Base-by-base conservation (phyloP, 1,140 invertebrate genomes). In the Zaprionus gabonicus region DNA sequence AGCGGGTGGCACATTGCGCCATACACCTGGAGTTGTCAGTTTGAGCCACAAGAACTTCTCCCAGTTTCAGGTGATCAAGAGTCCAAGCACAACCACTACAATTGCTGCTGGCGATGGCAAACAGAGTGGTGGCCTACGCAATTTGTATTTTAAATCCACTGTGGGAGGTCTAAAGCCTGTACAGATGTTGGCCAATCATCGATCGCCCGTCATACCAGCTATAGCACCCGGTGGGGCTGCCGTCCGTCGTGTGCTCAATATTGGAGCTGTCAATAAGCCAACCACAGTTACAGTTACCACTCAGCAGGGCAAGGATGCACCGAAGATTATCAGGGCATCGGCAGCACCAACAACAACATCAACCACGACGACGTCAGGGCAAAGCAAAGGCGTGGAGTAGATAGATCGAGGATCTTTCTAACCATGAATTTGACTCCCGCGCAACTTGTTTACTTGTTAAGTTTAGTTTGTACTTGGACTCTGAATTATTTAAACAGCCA, bases 41-140 rank as follows among this genome's bases (percentile, higher is more conserved):
- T 10, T 88, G 31, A 70, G 60, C 38, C 75, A 49, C 58, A 88
- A 88, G 44, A 56, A 60, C 0, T 84, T 73, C 53, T 27, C 84
- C 0, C 84, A 87, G 31, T 83, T 90, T 5, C 84, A 88, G 27
- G 66, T 88, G 20, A 84, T 87, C 36, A 88, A 78, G 58, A 75
- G 62, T 46, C 15, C 77, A 3, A 28, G 20, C 2, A n/a, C 60
- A 1, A 15, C 64, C 1, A 57, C 55, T 4, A 23, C 80, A 4
- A 27, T 79, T n/a, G 38, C 56, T 17, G 38, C 51, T 0, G 56
- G 7, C n/a, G 80, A 87, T 56, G 80, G 72, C 25, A 86, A 90
- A 51, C 36, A 59, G 17, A 44, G 59, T 34, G 31, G 31, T 3
- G 31, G 31, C 1, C 23, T 88, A 1, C 60, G 84, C 13, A 87